A percentile compares a stretch with the other conserved stretches of the same genome.
phyloP scores from a whole-genome alignment of 2,888 invertebrate genomes.

The Troides oblongomaculatus region DNA sequence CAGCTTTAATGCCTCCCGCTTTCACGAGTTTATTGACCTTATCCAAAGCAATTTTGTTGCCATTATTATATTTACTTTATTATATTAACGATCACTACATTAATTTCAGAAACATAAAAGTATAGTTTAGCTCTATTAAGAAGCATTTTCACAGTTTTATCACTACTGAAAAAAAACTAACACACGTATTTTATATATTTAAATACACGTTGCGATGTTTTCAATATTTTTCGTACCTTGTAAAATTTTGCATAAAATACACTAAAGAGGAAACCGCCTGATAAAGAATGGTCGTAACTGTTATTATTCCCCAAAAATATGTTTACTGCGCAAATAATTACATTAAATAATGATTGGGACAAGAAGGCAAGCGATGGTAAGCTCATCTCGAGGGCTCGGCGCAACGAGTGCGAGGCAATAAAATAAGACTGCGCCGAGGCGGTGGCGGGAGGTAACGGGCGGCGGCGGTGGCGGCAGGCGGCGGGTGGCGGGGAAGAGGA shows the following conservation, averaged over 20 bases:
- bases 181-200: conserved; percentile 2
- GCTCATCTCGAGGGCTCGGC: conserved; percentile 71
- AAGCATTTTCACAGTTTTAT: neutral
- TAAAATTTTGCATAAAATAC: conserved; percentile 40
- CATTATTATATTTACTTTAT: conserved; percentile 29
- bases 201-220: conserved; percentile 5
- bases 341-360: conserved; percentile 73
- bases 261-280: conserved; percentile 43
- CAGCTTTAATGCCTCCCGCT: conserved; percentile 56
- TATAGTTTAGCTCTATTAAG: neutral
- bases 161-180: neutral
- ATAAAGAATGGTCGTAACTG: conserved; percentile 63
- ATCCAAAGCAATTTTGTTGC: conserved; percentile 24
- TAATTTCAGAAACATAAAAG: conserved; percentile 2
- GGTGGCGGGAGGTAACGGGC: conserved; percentile 34
- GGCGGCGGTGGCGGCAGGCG: neutral
- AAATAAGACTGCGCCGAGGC: conserved; percentile 57
- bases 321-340: conserved; percentile 72
- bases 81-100: conserved; percentile 14
- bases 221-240: conserved; percentile 33
- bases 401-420: conserved; percentile 62
- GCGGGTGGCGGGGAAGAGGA: conserved; percentile 6
- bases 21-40: conserved; percentile 64
- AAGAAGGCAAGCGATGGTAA: conserved; percentile 61
- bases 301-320: conserved; percentile 65